Base-by-base conservation (phyloP, 2,888 invertebrate species). In the Campopleginae sp. region DNA sequence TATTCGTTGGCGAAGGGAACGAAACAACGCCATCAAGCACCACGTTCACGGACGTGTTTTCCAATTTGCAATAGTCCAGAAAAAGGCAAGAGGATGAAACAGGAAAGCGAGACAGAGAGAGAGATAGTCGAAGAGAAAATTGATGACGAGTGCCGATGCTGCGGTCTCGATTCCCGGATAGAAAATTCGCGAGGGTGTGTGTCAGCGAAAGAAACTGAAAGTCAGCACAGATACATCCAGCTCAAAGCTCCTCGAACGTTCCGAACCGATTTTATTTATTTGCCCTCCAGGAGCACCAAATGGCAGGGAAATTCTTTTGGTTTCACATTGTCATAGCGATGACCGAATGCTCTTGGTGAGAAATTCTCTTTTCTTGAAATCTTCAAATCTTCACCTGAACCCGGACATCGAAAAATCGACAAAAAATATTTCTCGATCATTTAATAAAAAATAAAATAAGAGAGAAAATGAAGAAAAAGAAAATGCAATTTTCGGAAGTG, bases 251-350 rank as follows among this genome's bases (percentile, higher is more conserved):
- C 63, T 42, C 33, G 12, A 54, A 27, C 44, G 19, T 68, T 58
- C 79, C 54, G 46, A 44, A 63, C 74, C 68, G 70, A 79, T 61
- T 83, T 79, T 74, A 79, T 79, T 75, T 54, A 33, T 54, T 68
- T 76, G n/a, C 33, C 23, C 75, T 44, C 10, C 17, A 51, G 33
- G 6, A 27, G 63, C 12, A 70, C 61, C 71, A 46, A 23, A 58
- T 58, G 10, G 72, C 46, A 71, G 65, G 58, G 27, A 58, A 85
- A 79, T 71, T 85, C 79, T 82, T 76, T 51, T 66, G 58, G 58
- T 70, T 85, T 58, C 19, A 66, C 71, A 85, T 82, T 85, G 79
- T 85, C 82, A 85, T 82, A 76, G 75, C 75, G 54, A 82, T 82
- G 82, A 82, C 66, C 58, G 71, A 54, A 81, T 70, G 54, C 74